These are phyloP conservation scores for Heterodera schachtii DNA, from an alignment of 1,140 invertebrate genomes.

Conservation along the genomic window DNA sequence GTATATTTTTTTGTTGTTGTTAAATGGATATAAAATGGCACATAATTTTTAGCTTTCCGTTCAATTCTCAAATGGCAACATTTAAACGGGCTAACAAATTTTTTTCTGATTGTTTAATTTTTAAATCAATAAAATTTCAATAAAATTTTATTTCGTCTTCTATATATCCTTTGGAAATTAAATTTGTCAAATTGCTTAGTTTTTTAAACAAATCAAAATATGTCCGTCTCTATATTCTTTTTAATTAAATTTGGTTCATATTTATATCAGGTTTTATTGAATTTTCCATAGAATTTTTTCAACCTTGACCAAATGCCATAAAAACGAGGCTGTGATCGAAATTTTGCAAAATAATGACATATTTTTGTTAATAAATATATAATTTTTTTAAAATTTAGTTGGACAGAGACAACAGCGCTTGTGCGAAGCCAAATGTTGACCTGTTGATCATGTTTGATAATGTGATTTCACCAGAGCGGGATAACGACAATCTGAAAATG, in stretches of 20 bases:
- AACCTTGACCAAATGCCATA: too few relatives aligned
- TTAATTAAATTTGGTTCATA: not conserved
- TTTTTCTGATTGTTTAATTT: too few relatives aligned
- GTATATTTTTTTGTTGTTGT: not conserved
- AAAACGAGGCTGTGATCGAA: too few relatives aligned
- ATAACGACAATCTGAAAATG: constrained; percentile 44
- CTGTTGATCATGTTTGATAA: constrained; percentile 52
- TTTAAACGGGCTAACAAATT: too few relatives aligned
- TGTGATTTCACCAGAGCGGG: constrained; percentile 32
- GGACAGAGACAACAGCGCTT: constrained; percentile 12
- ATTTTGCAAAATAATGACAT: too few relatives aligned
- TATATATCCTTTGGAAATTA: too few relatives aligned
- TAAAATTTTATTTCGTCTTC: too few relatives aligned
- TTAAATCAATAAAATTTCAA: too few relatives aligned
- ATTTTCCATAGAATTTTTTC: not conserved
- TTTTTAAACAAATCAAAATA: too few relatives aligned
- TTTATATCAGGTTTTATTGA: not conserved
- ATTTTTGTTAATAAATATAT: too few relatives aligned
- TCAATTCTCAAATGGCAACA: too few relatives aligned
- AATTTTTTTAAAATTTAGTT: constrained; percentile 12
- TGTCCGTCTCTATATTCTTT: not conserved
- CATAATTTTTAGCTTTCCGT: not conserved
- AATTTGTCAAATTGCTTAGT: too few relatives aligned
- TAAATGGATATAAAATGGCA: not conserved
- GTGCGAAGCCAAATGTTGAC: constrained; percentile 51